These are phyloP conservation scores for Odontocolon sp. DNA, from an alignment of 2,888 invertebrate species.

Conservation along the genomic window DNA sequence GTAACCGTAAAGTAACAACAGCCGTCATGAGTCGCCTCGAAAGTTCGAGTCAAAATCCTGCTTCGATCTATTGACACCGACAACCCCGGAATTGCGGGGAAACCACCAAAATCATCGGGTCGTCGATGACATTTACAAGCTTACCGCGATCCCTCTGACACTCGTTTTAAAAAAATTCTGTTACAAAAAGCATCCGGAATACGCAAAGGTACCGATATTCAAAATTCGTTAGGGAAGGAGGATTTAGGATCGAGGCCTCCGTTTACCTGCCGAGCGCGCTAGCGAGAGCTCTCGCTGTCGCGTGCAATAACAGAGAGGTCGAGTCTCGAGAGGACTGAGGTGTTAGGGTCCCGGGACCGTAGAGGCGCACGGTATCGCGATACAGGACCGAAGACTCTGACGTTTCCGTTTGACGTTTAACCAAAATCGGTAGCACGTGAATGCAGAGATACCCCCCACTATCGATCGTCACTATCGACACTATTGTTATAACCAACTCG, in stretches of 20 bases:
- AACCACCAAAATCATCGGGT: slow-evolving; percentile 61
- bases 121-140: slow-evolving; percentile 77
- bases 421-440: background rate
- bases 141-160: slow-evolving; percentile 40
- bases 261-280: background rate
- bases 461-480: no score
- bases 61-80: slow-evolving; percentile 76
- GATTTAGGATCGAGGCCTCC: background rate
- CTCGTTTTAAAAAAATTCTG: background rate
- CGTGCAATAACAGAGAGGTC: slow-evolving; percentile 31
- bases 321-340: slow-evolving; percentile 31
- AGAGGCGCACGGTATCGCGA: slow-evolving; percentile 37
- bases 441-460: no score
- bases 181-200: background rate
- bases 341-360: slow-evolving; percentile 32
- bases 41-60: slow-evolving; percentile 70
- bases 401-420: slow-evolving; percentile 19
- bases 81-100: slow-evolving; percentile 40
- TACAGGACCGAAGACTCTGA: slow-evolving; percentile 20
- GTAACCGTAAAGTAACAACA: slow-evolving; percentile 54
- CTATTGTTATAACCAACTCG: background rate
- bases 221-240: background rate
- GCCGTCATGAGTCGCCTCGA: slow-evolving; percentile 72
- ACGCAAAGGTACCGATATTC: background rate
- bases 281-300: slow-evolving; percentile 23